These are phyloP conservation scores for Margarornis squamiger DNA, from an alignment of 2,797 vertebrate species.

Conservation along the genomic window DNA sequence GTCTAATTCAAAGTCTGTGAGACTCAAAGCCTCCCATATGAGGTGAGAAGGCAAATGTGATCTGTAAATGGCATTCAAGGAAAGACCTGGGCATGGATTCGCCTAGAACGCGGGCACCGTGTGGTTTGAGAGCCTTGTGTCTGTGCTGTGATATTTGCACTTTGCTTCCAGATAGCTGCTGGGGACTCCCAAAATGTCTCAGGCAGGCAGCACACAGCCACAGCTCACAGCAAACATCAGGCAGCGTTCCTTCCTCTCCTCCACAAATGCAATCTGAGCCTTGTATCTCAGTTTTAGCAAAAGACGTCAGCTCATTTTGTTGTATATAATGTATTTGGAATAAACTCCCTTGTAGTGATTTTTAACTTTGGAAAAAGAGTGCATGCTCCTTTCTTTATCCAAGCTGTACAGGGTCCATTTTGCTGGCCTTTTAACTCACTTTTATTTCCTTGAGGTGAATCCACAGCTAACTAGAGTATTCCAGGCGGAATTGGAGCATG, in stretches of 20 bases:
- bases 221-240: not conserved
- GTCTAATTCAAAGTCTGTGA: not conserved
- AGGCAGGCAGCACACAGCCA: not conserved
- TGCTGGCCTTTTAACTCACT: not conserved
- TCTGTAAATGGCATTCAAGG: not conserved
- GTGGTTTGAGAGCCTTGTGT: not conserved
- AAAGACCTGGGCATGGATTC: not conserved
- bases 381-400: not conserved
- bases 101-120: rapidly evolving
- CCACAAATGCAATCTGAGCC: not conserved
- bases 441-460: constrained; percentile 1
- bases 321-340: not conserved
- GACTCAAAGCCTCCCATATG: not conserved
- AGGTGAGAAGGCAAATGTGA: not conserved
- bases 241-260: not conserved
- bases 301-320: not conserved
- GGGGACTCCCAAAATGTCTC: not conserved
- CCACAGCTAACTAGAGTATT: not conserved
- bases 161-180: not conserved
- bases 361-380: not conserved
- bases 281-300: not conserved
- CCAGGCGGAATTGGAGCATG: not conserved
- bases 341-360: not conserved
- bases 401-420: not conserved
- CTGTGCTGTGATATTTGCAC: constrained; percentile 34